Evolutionary conservation across 2,113 vertebrate genomes (phyloP).

Genomic region (Dendropsophus ebraccatus): DNA sequence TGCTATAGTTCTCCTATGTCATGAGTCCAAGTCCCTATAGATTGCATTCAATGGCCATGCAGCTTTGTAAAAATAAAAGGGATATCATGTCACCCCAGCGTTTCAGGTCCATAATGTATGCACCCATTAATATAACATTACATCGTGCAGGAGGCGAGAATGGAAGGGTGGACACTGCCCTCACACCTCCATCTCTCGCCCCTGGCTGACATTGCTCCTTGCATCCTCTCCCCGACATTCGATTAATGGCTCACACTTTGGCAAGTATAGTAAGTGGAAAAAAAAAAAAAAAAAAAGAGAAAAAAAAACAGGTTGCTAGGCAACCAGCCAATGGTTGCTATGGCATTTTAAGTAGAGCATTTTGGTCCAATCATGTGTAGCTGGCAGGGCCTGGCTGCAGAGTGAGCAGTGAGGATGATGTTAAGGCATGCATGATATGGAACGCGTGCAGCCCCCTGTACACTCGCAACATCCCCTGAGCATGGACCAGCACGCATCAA

Average conservation of each 20-base stretch:
- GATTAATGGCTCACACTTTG: conserved; percentile 85
- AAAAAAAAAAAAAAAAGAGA: conserved; percentile 70
- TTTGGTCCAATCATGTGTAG: conserved; percentile 93
- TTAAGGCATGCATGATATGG: conserved; percentile 79
- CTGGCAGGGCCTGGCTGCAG: conserved; percentile 82
- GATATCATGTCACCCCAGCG: not conserved
- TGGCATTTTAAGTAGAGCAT: conserved; percentile 93
- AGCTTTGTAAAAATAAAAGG: not conserved
- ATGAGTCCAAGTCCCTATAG: not conserved
- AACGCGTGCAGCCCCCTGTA: conserved; percentile 68
- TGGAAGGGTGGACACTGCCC: not conserved
- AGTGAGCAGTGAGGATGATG: conserved; percentile 77
- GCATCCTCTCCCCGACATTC: conserved; percentile 76
- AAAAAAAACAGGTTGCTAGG: conserved; percentile 87
- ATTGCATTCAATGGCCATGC: not conserved
- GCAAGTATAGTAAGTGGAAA: conserved; percentile 27
- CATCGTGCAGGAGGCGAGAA: not conserved
- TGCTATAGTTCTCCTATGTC: too few relatives aligned
- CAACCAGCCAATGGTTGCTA: conserved; percentile 96
- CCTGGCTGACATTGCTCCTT: conserved; percentile 64
- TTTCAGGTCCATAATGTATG: not conserved
- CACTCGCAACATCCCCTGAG: conserved; percentile 72
- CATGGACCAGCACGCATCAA: conserved; percentile 77
- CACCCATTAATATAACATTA: not conserved
- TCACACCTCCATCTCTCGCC: conserved; percentile 57